These are phyloP conservation scores for Dromas ardeola DNA, from an alignment of 2,113 vertebrate genomes.

Conservation along the genomic window DNA sequence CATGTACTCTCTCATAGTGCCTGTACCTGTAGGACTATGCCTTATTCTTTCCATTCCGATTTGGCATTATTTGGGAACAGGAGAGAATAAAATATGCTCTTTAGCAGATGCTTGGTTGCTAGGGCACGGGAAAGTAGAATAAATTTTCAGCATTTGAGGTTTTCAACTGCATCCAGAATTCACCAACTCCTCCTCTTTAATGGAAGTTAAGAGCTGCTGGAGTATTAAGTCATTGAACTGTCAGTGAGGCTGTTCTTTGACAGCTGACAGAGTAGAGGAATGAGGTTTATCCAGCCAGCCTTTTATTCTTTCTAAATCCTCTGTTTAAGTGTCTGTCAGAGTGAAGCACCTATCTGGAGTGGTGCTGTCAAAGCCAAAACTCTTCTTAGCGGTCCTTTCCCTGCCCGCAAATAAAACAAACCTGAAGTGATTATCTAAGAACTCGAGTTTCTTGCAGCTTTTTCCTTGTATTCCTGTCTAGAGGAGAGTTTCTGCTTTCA, in stretches of 20 bases:
- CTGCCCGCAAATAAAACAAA: not conserved
- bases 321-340: conserved; percentile 37
- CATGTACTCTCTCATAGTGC: rapidly evolving
- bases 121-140: not conserved
- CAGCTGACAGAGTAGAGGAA: conserved; percentile 62
- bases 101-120: conserved; percentile 21
- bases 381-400: conserved; percentile 49
- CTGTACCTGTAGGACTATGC: not conserved
- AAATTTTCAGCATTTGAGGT: conserved; percentile 25
- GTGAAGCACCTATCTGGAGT: conserved; percentile 57
- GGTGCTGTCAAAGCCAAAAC: conserved; percentile 64
- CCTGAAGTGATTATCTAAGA: not conserved
- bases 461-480: not conserved
- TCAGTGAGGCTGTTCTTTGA: conserved; percentile 62
- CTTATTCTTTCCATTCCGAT: not conserved
- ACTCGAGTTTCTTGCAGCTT: not conserved
- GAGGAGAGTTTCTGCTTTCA: not conserved
- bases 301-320: conserved; percentile 71
- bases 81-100: not conserved
- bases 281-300: conserved; percentile 59
- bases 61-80: not conserved
- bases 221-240: conserved; percentile 60
- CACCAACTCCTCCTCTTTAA: conserved; percentile 33
- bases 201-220: conserved; percentile 39
- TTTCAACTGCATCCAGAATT: conserved; percentile 48